Evolutionary conservation across 2,113 vertebrate species (phyloP).

Genomic region (Tursiops truncatus): DNA sequence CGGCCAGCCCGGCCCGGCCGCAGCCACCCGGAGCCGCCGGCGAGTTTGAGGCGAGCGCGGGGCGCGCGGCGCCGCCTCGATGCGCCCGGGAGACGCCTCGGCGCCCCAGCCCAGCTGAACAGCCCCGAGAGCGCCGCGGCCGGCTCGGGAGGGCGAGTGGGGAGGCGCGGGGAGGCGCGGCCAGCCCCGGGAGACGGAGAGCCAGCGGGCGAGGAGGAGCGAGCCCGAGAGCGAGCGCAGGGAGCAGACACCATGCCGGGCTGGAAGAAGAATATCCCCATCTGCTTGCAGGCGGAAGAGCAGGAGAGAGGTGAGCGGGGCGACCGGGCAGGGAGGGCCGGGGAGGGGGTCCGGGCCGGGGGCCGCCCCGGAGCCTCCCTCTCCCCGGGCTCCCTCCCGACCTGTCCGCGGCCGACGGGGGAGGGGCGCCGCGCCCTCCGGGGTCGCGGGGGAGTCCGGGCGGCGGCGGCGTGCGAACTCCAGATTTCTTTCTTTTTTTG

Average conservation of each 20-base stretch:
- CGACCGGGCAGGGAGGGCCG: neutral
- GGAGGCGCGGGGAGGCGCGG: conserved; percentile 18
- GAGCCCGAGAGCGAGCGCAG: conserved; percentile 14
- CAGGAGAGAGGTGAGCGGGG: conserved; percentile 89
- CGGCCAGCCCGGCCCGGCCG: neutral
- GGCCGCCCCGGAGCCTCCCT: conserved; percentile 38
- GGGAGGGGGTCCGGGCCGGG: conserved; percentile 6
- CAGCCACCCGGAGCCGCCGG: conserved; percentile 33
- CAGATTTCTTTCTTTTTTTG: neutral
- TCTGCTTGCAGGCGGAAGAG: conserved; percentile 96
- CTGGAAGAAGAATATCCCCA: conserved; percentile 98
- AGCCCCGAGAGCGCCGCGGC: conserved; percentile 34
- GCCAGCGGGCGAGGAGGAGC: neutral
- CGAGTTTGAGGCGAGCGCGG: conserved; percentile 51
- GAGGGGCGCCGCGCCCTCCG: conserved; percentile 40
- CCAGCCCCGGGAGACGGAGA: neutral
- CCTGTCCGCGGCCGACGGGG: conserved; percentile 31
- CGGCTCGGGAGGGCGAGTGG: neutral
- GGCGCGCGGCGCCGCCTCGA: conserved; percentile 56
- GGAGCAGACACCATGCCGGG: conserved; percentile 90
- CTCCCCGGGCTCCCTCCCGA: neutral
- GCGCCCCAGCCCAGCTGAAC: conserved; percentile 49
- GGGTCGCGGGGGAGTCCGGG: neutral
- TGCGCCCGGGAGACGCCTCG: conserved; percentile 35
- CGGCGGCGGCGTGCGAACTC: conserved; percentile 35